These are phyloP conservation scores for Rhinogobio ventralis DNA, from an alignment of 2,797 vertebrate species.

Conservation along the genomic window DNA sequence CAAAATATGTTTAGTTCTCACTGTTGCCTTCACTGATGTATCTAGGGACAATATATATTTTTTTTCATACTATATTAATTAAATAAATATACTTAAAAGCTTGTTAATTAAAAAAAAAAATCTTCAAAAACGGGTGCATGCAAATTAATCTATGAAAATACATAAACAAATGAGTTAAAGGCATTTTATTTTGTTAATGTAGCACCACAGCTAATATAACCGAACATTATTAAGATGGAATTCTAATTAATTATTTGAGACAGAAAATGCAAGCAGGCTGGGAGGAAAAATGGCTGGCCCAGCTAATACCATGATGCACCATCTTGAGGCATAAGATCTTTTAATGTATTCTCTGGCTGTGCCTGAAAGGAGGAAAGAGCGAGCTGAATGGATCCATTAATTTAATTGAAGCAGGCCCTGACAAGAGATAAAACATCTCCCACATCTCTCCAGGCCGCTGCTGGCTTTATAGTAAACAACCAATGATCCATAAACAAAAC, in stretches of 20 bases:
- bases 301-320: slow-evolving; percentile 93
- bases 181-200: slow-evolving; percentile 2
- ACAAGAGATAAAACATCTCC: slow-evolving; percentile 99
- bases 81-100: background rate
- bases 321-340: slow-evolving; percentile 98
- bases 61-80: background rate
- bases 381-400: slow-evolving; percentile 99
- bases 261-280: slow-evolving; percentile 59
- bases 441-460: slow-evolving; percentile 89
- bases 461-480: slow-evolving; percentile 92
- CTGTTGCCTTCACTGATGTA: background rate
- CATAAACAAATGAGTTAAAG: background rate
- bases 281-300: slow-evolving; percentile 81
- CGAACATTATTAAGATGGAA: slow-evolving; percentile 68
- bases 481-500: slow-evolving; percentile 87
- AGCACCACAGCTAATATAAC: background rate
- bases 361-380: slow-evolving; percentile 91
- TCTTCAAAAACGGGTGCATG: background rate
- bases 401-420: slow-evolving; percentile 98
- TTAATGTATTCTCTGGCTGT: slow-evolving; percentile 94
- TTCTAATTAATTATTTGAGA: slow-evolving; percentile 89
- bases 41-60: background rate
- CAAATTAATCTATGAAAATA: background rate
- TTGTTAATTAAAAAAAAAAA: background rate
- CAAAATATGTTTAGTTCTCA: background rate